Percentiles rank a stretch among this genome's conserved stretches.
phyloP scores from a whole-genome alignment of 2,113 vertebrate genomes.

The Gorilla gorilla region DNA sequence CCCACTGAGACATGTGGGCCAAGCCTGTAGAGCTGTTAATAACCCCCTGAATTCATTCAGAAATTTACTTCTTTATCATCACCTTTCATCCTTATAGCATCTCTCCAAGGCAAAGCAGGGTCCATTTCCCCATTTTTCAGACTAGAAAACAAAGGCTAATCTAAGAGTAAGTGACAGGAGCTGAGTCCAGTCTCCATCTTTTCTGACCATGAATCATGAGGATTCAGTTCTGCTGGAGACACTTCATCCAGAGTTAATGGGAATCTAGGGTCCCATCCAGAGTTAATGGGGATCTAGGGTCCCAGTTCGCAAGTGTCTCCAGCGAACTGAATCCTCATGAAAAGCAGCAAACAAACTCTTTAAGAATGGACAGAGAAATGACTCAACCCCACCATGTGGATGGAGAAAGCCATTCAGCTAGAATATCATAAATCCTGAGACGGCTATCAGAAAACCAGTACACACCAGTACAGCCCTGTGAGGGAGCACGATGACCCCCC shows the following conservation, averaged over 20 bases:
- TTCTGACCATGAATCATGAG: neutral
- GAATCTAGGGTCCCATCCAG: neutral
- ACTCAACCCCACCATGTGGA: neutral
- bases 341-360: neutral
- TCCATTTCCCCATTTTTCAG: neutral
- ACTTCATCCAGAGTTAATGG: neutral
- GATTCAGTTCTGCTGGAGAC: neutral
- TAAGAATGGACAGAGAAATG: neutral
- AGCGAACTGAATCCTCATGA: neutral
- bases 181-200: no score
- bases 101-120: neutral
- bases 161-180: neutral
- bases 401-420: no score
- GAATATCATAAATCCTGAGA: neutral
- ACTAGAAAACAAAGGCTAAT: neutral
- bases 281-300: neutral
- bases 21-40: neutral
- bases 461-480: accelerated
- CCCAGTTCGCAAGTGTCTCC: neutral
- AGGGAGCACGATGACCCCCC: accelerated
- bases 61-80: neutral
- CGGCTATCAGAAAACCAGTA: accelerated
- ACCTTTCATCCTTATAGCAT: accelerated
- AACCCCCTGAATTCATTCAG: neutral
- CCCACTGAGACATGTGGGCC: neutral